Evolutionary conservation across 2,113 vertebrate genomes (phyloP), one percentile per base, ranked within the genome.

Genomic region (Antennarius striatus): DNA sequence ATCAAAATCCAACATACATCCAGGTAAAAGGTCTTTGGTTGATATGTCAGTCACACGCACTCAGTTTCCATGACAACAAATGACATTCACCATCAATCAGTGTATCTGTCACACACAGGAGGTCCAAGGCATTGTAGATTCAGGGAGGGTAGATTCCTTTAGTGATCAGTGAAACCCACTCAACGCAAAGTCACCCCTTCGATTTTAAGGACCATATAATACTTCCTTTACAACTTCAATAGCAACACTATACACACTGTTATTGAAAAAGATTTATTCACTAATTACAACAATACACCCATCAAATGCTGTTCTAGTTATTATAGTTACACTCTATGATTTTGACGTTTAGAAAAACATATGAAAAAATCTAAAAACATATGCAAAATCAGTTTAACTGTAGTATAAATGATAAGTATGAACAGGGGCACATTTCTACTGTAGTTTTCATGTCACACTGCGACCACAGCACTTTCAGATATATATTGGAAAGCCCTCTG

Each of bases 1-100:
- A 69, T 66, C 53, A 62, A 63, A 74, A 72, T 71, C 42, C 50
- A 10, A 64, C 47, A 46, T 72, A 75, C 60, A 80, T 76, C 30
- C 63, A 82, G 49, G 52, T 15, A 32, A 71, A 81, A 57, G 66
- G 55, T 55, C 50, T 17, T 63, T 46, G 22, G 80, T 82, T 91
- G 83, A 84, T 86, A 88, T 80, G 88, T 68, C 81, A 88, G 72
- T 81, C 78, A 86, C 78, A 86, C 22, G 40, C 55, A 48, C 81
- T 82, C 52, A 47, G 74, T 90, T 81, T 87, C 84, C 86, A 91
- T 90, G 84, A 75, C 59, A 11, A 91, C 82, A 60, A 68, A 80
- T 73, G 79, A 80, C 77, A 84, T 80, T 82, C 65, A 63, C 17
- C 15, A 12, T 73, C 64, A 47, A 77, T 76, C 64, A 53, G 71